Evolutionary conservation across 2,797 vertebrate genomes (phyloP), one percentile per base, ranked within the genome.

Genomic region (Onychomys arenicola): DNA sequence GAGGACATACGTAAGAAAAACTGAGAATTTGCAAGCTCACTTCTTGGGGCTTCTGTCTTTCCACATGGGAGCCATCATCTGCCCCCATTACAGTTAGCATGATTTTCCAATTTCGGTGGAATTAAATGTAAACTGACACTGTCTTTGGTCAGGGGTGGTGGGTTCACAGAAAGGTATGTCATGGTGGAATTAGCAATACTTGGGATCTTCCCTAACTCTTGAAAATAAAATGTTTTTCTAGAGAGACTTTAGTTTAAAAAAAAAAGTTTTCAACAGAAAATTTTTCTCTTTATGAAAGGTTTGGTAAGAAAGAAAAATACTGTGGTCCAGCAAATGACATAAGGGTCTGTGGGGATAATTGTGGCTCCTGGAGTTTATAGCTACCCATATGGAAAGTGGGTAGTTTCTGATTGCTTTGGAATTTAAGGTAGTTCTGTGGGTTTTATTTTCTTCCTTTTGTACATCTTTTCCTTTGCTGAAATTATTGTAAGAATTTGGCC

Each of bases 261-360:
- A 96, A 37, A 96, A 95, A 84, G 96, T 97, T 95, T 96, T 97
- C 93, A 89, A 97, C 96, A 97, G 97, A 98, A 97, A 98, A 97
- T 96, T 95, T 32, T 97, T 97, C 96, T 97, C 97, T 97, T 94
- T 78, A 97, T 97, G 95, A 97, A 98, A 84, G 91, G 95, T 63
- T 97, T 95, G 96, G 96, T 97, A 96, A 98, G 97, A 96, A 97
- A 98, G 97, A 97, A 98, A 98, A 98, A 97, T 95, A 98, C 34
- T 98, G 98, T 98, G 97, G 98, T 97, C 93, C 97, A 93, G 97
- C 91, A 96, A 97, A 97, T 97, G 97, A 94, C 85, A 75, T 65
- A 29, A 0, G 82, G 97, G 89, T 96, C 97, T 97, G 83, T 57
- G 81, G 95, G 84, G 93, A 25, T 94, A 97, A 98, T 89, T 97